phyloP scores from a whole-genome alignment of 2,113 vertebrate species.

The Urocynchramus pylzowi region DNA sequence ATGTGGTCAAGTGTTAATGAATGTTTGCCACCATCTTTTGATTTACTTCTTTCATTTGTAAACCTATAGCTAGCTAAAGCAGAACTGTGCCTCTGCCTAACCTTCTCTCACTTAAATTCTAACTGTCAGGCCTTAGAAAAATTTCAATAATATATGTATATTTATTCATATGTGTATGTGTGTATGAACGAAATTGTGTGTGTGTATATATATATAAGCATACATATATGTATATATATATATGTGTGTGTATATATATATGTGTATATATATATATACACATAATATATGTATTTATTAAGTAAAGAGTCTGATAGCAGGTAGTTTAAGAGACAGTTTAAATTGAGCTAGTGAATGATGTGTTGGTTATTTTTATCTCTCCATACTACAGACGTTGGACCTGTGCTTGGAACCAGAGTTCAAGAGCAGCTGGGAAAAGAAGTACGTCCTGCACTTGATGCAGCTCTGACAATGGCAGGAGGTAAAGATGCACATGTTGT shows the following conservation, averaged over 20 bases:
- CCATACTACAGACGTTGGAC: constrained; percentile 78
- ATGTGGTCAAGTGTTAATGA: background rate
- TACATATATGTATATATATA: background rate
- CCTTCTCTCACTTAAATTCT: background rate
- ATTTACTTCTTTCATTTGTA: background rate
- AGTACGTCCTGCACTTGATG: constrained; percentile 81
- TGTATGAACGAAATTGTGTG: background rate
- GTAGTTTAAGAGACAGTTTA: background rate
- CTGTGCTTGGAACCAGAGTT: constrained; percentile 81
- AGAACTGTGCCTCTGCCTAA: background rate
- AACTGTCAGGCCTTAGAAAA: background rate
- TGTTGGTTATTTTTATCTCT: background rate
- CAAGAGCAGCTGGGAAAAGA: constrained; percentile 78
- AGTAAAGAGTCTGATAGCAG: background rate
- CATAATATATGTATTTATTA: background rate
- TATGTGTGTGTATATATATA: no score
- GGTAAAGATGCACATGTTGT: constrained; percentile 69
- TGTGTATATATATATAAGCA: background rate
- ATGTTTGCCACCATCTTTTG: background rate
- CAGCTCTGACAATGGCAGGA: constrained; percentile 80
- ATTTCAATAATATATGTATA: background rate
- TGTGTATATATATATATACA: no score
- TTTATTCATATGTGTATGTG: background rate
- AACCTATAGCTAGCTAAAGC: background rate
- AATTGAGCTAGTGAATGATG: background rate